A percentile compares a stretch with the other conserved stretches of the same genome.
phyloP scores from a whole-genome alignment of 2,113 vertebrate genomes.

The Muscicapa adusta region DNA sequence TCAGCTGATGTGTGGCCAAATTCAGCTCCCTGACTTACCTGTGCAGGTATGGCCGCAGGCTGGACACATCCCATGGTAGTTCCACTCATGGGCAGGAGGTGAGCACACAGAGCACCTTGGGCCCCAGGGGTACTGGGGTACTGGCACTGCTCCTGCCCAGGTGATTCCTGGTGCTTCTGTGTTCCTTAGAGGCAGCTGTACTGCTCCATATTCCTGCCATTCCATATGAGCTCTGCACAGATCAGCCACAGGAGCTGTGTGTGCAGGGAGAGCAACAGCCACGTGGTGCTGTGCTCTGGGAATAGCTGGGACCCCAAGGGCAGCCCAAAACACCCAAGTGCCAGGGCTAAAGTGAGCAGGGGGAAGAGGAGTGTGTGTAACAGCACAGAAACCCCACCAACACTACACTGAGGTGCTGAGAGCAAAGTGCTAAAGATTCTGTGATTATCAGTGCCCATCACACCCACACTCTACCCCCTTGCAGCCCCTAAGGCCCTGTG shows the following conservation, averaged over 20 bases:
- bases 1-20: neutral
- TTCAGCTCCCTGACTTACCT: neutral
- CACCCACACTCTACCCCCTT: too few species aligned
- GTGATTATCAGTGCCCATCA: neutral
- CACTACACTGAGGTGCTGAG: neutral
- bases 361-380: neutral
- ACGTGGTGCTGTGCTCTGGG: neutral
- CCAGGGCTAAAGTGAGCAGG: neutral
- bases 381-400: neutral
- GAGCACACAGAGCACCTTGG: neutral
- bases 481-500: neutral
- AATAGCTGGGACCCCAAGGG: neutral
- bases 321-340: neutral
- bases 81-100: neutral
- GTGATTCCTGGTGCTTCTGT: accelerated
- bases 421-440: neutral
- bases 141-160: neutral
- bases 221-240: accelerated
- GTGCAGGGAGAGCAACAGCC: neutral
- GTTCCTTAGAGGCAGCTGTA: neutral
- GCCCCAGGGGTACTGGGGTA: neutral
- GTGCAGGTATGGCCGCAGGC: neutral
- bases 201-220: neutral
- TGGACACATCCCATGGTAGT: neutral
- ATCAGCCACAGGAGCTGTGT: neutral